phyloP scores from a whole-genome alignment of 2,113 vertebrate genomes.

The Baryphthengus martii region DNA sequence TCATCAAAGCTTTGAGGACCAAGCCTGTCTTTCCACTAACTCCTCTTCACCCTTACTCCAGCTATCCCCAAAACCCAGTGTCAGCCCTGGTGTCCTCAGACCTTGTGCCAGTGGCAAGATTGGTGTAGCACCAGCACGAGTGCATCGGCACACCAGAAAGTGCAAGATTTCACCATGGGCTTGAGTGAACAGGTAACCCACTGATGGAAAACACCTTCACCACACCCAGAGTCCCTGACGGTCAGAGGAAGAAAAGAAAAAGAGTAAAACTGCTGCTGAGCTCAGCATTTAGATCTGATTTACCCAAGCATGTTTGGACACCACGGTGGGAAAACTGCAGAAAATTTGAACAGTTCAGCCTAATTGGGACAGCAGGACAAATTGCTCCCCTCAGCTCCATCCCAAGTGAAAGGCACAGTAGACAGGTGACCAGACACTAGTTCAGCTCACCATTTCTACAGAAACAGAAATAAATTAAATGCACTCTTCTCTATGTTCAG shows the following conservation, averaged over 20 bases:
- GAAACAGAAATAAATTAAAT: neutral
- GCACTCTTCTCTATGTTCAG: neutral
- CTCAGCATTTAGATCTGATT: neutral
- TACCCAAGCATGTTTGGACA: neutral
- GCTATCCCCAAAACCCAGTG: neutral
- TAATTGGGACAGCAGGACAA: neutral
- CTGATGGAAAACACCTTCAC: neutral
- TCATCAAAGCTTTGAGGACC: neutral
- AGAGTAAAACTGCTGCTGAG: neutral
- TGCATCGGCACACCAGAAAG: neutral
- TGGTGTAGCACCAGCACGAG: neutral
- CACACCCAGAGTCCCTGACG: neutral
- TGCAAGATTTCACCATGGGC: accelerated
- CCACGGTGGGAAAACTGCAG: accelerated
- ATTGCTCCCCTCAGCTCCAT: neutral
- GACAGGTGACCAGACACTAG: accelerated
- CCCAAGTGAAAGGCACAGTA: neutral
- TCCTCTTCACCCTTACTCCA: neutral
- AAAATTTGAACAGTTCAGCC: neutral
- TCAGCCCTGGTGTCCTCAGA: neutral
- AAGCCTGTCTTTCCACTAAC: neutral
- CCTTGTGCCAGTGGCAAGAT: accelerated
- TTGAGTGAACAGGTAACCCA: neutral
- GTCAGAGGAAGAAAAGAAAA: neutral
- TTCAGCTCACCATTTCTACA: neutral